Conservation (phyloP, 1,140 invertebrate species). For the Saccostrea glomerata region DNA sequence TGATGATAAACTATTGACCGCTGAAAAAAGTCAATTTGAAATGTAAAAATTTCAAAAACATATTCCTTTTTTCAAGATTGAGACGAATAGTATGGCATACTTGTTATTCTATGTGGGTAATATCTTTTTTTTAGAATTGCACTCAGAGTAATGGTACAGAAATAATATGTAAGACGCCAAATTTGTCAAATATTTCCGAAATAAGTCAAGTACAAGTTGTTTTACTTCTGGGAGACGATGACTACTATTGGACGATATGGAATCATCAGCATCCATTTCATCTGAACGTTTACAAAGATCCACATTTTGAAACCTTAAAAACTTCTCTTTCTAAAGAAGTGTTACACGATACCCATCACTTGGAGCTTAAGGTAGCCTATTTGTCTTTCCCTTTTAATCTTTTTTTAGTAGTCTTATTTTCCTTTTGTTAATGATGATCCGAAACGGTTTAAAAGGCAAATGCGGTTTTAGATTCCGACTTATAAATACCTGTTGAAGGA, state of each 20-base stretch:
- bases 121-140: not conserved
- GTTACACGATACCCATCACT: not conserved
- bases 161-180: not conserved
- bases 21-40: too few relatives aligned
- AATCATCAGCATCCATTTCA: not conserved
- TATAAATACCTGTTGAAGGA: too few relatives aligned
- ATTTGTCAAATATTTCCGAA: not conserved
- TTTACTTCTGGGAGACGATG: not conserved
- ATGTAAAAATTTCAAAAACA: too few relatives aligned
- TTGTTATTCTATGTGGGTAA: too few relatives aligned
- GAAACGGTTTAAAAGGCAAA: too few relatives aligned
- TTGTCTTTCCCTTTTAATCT: too few relatives aligned
- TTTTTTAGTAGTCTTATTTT: too few relatives aligned
- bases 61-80: too few relatives aligned
- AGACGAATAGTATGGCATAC: too few relatives aligned
- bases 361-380: not conserved
- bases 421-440: too few relatives aligned
- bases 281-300: not conserved
- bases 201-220: not conserved
- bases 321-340: not conserved
- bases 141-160: not conserved
- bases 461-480: too few relatives aligned
- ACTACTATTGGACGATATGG: not conserved
- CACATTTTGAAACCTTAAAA: not conserved
- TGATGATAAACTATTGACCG: too few relatives aligned